Base-by-base conservation (phyloP, 1,140 invertebrate species). In the Sitodiplosis mosellana region DNA sequence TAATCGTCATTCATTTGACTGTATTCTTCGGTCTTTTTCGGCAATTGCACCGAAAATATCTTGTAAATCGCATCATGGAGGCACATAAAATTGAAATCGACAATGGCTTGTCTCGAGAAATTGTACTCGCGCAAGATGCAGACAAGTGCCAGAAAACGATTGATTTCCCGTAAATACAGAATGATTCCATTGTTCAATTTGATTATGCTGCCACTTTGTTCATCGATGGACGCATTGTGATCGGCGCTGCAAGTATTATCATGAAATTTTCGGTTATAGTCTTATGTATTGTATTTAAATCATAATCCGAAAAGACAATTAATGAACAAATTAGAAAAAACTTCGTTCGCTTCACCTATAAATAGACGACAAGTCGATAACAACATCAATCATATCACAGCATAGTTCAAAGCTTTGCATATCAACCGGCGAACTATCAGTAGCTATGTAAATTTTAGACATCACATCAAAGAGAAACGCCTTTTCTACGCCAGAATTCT, bases 321-420 rank as follows among this genome's bases (percentile, higher is more conserved):
- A 4, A 18, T 43, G 4, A 12, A 43, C 11, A 17, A 43, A 43
- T 10, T 14, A 36, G 15, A 12, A 41, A 1, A 46, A 41, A 41
- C n/a, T 19, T 17, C 10, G 27, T 27, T 27, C 27, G n/a, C 18
- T 59, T 67, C 69, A 92, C 87, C 95, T 94, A 74, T 99, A 99
- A 67, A 99, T 99, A 69, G 87, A 90, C 8, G 93, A 97, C 33
- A 99, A 81, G 72, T 99, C 95, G 53, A 98, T 94, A 49, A 97
- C 91, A 49, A 99, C 92, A 75, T 99, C 95, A 55, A 99, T 98
- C 94, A 99, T 99, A 72, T 99, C 95, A 75, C 95, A 99, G 70
- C 94, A 99, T 2, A 99, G 69, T 68, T 99, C 95, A 62, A 98
- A 99, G 60, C 87, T 92, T 69, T 98, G 93, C 94, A 99, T 99